Evolutionary conservation across 1,140 invertebrate species (phyloP), one percentile per base, ranked within the genome.

Genomic region (Orchesella cincta): DNA sequence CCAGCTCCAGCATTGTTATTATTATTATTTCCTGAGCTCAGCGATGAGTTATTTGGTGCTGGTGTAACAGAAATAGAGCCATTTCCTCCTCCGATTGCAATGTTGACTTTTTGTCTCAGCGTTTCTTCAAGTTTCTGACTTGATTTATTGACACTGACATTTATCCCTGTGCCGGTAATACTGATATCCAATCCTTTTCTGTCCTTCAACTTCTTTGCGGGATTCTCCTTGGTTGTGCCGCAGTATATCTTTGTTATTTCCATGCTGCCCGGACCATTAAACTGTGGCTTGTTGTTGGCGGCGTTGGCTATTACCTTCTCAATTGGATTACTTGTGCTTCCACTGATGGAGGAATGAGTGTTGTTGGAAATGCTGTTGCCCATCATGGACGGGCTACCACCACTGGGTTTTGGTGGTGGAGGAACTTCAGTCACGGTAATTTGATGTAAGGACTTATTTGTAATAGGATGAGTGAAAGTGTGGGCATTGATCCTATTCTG

Each of bases 201-300:
- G 78, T 80, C 29, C 75, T 51, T 82, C 36, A 82, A 51, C 73
- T 82, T 82, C 70, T 80, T 82, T 2, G 75, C 76, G 23, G 72
- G 34, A 73, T 34, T 72, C 18, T 80, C 64, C 51, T 64, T 35
- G 1, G 46, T 31, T 73, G 34, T 72, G 39, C 75, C 76, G 71
- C 76, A 82, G 26, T 79, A 80, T 62, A 82, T 82, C 46, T 82
- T 82, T 35, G 81, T 82, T n/a, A 82, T 82, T 73, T 82, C 81
- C 81, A 82, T 82, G 28, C 81, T 80, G 0, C 79, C 81, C 14
- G 81, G 81, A 28, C 79, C 81, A 73, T 76, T 82, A 36, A 82
- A 82, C 71, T 82, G 81, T n/a, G 75, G 31, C 39, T 73, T 73
- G 67, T 71, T 31, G 34, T 31, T 33, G 26, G 72, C 39, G n/a